Conservation (phyloP, 1,140 invertebrate genomes). For the Aphis gossypii region DNA sequence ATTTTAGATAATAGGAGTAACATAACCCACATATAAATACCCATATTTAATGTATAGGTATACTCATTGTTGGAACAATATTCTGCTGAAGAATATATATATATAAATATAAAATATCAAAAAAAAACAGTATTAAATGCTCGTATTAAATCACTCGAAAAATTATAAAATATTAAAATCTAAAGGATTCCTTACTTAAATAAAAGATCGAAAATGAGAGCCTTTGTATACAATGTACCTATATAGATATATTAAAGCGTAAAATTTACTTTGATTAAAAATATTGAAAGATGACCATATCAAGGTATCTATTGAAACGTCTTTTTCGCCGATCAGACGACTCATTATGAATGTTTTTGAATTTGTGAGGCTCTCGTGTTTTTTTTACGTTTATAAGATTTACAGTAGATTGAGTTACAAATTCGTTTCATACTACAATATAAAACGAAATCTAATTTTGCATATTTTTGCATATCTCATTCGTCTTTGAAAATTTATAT, state of each 20-base stretch:
- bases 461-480: constrained; percentile 10
- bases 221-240: background rate
- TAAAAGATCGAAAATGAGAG: background rate
- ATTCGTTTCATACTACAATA: background rate
- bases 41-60: background rate
- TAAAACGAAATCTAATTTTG: background rate
- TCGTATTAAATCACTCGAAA: background rate
- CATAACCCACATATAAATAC: too few species aligned
- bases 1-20: background rate
- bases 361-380: background rate
- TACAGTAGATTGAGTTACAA: background rate
- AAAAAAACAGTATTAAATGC: background rate
- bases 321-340: background rate
- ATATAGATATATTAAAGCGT: background rate
- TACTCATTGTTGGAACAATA: background rate
- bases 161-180: background rate
- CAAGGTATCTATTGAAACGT: too few species aligned
- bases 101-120: background rate
- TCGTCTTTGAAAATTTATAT: background rate
- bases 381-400: background rate
- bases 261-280: background rate
- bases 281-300: background rate
- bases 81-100: background rate
- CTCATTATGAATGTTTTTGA: background rate
- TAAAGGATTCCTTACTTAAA: background rate